phyloP scores from a whole-genome alignment of 2,888 invertebrate genomes.

The Sphaerophoria rueppellii region DNA sequence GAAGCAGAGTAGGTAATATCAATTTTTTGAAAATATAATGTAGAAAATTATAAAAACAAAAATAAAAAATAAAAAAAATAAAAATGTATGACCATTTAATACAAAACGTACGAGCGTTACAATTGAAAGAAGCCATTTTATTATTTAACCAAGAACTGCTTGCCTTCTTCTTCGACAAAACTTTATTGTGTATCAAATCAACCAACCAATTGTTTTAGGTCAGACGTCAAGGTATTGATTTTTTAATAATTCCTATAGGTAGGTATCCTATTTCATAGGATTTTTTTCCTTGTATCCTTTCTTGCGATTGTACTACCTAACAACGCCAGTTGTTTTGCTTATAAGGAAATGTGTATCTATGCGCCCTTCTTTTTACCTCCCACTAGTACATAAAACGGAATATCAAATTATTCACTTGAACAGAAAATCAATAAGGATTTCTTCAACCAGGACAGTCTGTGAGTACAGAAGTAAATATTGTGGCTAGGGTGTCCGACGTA shows the following conservation, averaged over 20 bases:
- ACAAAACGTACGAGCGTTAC: too few species aligned
- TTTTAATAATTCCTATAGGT: background rate
- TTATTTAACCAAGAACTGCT: too few species aligned
- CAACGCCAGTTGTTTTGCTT: background rate
- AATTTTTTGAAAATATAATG: too few species aligned
- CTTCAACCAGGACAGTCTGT: conserved; percentile 43
- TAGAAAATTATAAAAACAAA: too few species aligned
- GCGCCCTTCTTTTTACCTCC: background rate
- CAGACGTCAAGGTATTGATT: conserved; percentile 18
- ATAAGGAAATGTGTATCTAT: background rate
- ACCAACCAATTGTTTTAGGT: background rate
- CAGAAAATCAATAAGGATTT: conserved; percentile 64
- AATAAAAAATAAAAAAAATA: too few species aligned
- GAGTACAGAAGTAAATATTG: conserved; percentile 47
- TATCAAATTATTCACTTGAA: conserved; percentile 68
- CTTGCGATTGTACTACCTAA: background rate
- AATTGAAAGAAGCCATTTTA: too few species aligned
- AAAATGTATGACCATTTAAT: too few species aligned
- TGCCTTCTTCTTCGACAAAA: too few species aligned
- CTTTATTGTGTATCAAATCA: too few species aligned
- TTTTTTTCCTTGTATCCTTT: conserved; percentile 5
- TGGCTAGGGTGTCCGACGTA: conserved; percentile 3
- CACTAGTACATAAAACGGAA: conserved; percentile 4
- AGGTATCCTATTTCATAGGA: background rate
- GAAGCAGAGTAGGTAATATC: too few species aligned